Conservation (phyloP, 2,888 invertebrate species). For the Metopia argyrocephala region DNA sequence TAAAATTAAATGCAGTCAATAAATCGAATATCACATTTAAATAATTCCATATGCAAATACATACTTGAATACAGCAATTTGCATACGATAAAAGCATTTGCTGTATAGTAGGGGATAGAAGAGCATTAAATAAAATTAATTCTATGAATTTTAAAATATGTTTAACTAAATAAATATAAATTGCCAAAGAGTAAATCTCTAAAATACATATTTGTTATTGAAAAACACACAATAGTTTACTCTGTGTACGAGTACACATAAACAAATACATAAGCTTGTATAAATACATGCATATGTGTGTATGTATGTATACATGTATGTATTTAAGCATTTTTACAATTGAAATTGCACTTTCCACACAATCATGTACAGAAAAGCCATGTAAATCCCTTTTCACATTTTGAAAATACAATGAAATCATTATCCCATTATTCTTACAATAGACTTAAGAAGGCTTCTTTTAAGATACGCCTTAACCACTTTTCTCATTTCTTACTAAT, state of each 20-base stretch:
- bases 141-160: constrained; percentile 26
- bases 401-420: constrained; percentile 15
- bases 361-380: background rate
- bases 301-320: background rate
- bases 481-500: background rate
- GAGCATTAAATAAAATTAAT: background rate
- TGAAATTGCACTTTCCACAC: no score
- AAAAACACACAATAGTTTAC: constrained; percentile 28
- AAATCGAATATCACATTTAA: background rate
- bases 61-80: background rate
- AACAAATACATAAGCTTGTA: background rate
- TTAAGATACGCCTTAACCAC: no score
- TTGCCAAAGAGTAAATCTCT: constrained; percentile 19
- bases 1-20: background rate
- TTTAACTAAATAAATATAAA: constrained; percentile 28
- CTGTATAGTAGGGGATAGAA: background rate
- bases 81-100: background rate
- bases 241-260: background rate
- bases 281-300: background rate
- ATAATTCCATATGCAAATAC: background rate
- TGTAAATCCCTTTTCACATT: background rate
- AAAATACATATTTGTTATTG: constrained; percentile 22
- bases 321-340: background rate
- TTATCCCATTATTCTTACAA: constrained; percentile 52
- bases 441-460: constrained; percentile 36